Evolutionary conservation across 1,140 invertebrate species (phyloP), one percentile per base, ranked within the genome.

Genomic region (Globodera ellingtonae): DNA sequence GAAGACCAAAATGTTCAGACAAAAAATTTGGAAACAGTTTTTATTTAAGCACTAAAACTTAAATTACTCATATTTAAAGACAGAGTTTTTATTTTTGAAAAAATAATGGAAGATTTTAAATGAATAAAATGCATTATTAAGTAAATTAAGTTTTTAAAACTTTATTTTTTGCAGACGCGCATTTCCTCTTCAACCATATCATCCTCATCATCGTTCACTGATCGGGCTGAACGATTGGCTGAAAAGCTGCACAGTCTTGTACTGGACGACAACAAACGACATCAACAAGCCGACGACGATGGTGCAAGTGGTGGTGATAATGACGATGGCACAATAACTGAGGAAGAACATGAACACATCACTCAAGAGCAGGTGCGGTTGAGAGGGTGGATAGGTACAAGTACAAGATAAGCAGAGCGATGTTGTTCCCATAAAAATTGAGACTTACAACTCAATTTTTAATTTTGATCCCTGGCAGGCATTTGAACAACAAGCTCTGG

Each of bases 241-340:
- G 72, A 79, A 56, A 50, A 79, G 8, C 50, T 79, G 83, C 44
- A 76, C 59, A 84, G 52, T 62, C 9, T 82, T 15, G 75, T 59
- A 24, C 50, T 72, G 47, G 62, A 85, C 10, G 50, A 24, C 81
- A 70, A n/a, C 10, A 44, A 9, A 13, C 67, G 6, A 70, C 67
- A 13, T 24, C 24, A 70, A 0, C 67, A 35, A 70, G 35, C 67
- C 24, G 67, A 4, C n/a, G 24, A 70, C 18, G 24, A 35, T 70
- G 24, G n/a, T 4, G 46, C 13, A 13, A 21, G 6, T 70, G 35
- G 7, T 21, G 35, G 6, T 10, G 35, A 70, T 21, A 35, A 70
- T 15, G 82, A 48, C 75, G 65, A 79, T 21, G 56, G n/a, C 48
- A 9, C 79, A 13, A 67, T 35, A 35, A 35, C 35, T 0, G 35